phyloP scores from a whole-genome alignment of 2,888 invertebrate species.

The Aphodius granarius region DNA sequence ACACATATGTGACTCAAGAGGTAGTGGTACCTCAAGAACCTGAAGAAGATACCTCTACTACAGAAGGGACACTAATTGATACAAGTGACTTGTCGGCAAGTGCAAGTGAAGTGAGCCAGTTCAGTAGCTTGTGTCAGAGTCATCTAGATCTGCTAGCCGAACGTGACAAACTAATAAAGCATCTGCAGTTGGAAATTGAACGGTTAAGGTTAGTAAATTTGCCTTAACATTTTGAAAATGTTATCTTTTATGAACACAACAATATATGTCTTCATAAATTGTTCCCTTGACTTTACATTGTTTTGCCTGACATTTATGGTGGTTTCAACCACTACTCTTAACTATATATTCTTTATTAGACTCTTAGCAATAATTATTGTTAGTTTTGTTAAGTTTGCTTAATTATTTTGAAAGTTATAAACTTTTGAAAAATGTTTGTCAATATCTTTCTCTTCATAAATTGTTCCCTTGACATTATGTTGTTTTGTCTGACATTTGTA shows the following conservation, averaged over 20 bases:
- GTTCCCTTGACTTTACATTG: too few relatives aligned
- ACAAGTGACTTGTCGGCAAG: slow-evolving; percentile 59
- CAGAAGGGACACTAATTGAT: slow-evolving; percentile 67
- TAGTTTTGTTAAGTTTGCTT: too few relatives aligned
- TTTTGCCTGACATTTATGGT: too few relatives aligned
- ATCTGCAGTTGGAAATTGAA: slow-evolving; percentile 75
- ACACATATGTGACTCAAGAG: slow-evolving; percentile 92
- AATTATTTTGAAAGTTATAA: too few relatives aligned
- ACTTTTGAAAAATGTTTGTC: too few relatives aligned
- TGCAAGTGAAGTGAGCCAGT: slow-evolving; percentile 54
- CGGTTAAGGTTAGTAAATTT: slow-evolving; percentile 59
- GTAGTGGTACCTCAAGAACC: slow-evolving; percentile 77
- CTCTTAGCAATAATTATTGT: too few relatives aligned
- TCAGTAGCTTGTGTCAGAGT: slow-evolving; percentile 41
- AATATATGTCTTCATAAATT: too few relatives aligned
- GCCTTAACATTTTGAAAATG: slow-evolving; percentile 18
- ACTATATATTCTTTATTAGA: too few relatives aligned
- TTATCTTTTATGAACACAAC: slow-evolving; percentile 1
- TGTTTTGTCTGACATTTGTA: too few relatives aligned
- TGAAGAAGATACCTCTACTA: slow-evolving; percentile 47
- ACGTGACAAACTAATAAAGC: slow-evolving; percentile 76
- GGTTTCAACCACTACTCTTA: too few relatives aligned
- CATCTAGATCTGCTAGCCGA: slow-evolving; percentile 57
- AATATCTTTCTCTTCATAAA: too few relatives aligned
- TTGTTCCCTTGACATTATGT: too few relatives aligned